A percentile compares a stretch with the other conserved stretches of the same genome.
Conservation (phyloP, 1,140 invertebrate genomes). For the Cydia strobilella region DNA sequence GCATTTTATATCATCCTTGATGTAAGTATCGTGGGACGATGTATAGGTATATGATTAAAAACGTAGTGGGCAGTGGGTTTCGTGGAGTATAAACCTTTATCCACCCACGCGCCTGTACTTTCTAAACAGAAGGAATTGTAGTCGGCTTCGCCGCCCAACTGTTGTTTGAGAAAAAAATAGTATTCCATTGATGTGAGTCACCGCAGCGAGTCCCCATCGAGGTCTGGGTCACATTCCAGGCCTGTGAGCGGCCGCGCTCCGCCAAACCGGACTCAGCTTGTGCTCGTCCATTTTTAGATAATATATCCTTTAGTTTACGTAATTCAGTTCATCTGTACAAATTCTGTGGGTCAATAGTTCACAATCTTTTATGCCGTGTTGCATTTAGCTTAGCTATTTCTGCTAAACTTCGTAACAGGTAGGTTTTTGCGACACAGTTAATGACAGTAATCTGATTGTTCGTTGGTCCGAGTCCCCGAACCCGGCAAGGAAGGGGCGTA, state of each 20-base stretch:
- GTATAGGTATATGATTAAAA: constrained; percentile 46
- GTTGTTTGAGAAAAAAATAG: constrained; percentile 49
- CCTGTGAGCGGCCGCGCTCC: constrained; percentile 49
- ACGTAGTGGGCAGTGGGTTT: constrained; percentile 44
- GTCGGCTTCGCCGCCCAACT: constrained; percentile 38
- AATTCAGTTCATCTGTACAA: not conserved
- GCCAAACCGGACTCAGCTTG: constrained; percentile 67
- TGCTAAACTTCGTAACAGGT: not conserved
- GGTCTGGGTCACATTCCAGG: constrained; percentile 77
- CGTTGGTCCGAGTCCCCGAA: constrained; percentile 34
- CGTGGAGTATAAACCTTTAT: constrained; percentile 53
- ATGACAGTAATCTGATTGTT: constrained; percentile 5
- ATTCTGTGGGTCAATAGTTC: not conserved
- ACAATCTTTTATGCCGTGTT: not conserved
- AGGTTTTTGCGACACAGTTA: not conserved
- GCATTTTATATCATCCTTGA: not conserved
- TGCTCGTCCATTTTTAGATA: constrained; percentile 44
- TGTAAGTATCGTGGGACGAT: constrained; percentile 45
- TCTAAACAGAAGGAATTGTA: constrained; percentile 57
- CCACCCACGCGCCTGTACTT: constrained; percentile 61
- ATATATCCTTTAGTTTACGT: constrained; percentile 44
- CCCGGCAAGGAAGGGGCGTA: constrained; percentile 49
- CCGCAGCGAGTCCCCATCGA: constrained; percentile 61
- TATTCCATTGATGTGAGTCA: constrained; percentile 67
- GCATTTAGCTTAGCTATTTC: not conserved